Evolutionary conservation across 2,888 invertebrate species (phyloP), one percentile per base, ranked within the genome.

Genomic region (Pinctada fucata): DNA sequence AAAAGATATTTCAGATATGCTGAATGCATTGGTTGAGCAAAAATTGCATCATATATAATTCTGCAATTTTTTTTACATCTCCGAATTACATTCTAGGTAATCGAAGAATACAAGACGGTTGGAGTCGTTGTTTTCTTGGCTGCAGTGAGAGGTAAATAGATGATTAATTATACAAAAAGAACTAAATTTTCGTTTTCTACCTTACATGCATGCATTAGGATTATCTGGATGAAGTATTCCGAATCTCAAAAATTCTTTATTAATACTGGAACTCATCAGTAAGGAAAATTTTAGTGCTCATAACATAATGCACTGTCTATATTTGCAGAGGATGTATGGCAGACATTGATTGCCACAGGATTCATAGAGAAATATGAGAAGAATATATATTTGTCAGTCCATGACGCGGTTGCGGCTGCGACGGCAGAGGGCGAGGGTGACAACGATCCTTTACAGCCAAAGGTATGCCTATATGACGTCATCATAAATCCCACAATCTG

Each of bases 341-440:
- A 83, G 48, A 88, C 89, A 72, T 82, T 92, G 76, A 87, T 88
- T 63, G 88, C 87, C 10, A 92, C 92, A 68, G 89, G 90, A 10
- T 92, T 93, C 78, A 88, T 92, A 50, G 89, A 90, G 13, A 89
- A 91, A 66, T 89, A 93, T 75, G 90, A 91, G 49, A 84, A 88
- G 16, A 86, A 85, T 51, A 87, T 93, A 47, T 94, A 91, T 83
- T 90, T 93, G 3, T 91, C 93, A 2, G 88, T 94, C 2, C 92
- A 93, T 79, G 93, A 94, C 86, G 93, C 94, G 6, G 91, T 93
- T 1, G 75, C 79, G 16, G 87, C 88, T 0, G 88, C 88, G 3
- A 85, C 79, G 13, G 2, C 65, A 6, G 75, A 74, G 6, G 71
- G 76, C 3, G 74, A 76, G 10, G 70, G 50, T 3, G 58, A 58